Conservation (phyloP, 2,888 invertebrate genomes). For the Notocelia uddmanniana region DNA sequence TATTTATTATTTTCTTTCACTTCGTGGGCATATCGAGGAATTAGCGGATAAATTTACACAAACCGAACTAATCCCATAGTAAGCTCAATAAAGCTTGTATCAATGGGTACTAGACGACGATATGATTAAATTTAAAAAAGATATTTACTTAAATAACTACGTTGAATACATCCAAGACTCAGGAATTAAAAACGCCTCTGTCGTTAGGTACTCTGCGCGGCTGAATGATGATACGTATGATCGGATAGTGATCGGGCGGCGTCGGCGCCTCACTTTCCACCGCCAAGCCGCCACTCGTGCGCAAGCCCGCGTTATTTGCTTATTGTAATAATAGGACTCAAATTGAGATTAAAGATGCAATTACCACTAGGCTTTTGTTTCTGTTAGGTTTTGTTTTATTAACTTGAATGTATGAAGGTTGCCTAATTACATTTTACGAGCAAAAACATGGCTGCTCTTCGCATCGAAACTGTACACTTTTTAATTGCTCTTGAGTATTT, state of each 20-base stretch:
- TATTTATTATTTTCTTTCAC: no score
- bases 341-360: constrained; percentile 28
- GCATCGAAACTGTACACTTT: no score
- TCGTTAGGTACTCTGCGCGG: constrained; percentile 22
- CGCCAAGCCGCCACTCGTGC: constrained; percentile 13
- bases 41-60: no score
- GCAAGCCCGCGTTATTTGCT: constrained; percentile 22
- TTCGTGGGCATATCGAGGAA: no score
- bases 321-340: constrained; percentile 18
- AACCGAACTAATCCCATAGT: no score
- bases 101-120: no score
- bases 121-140: no score
- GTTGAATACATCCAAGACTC: no score
- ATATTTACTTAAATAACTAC: no score
- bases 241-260: constrained; percentile 37
- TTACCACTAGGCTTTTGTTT: constrained; percentile 15
- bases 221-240: constrained; percentile 44
- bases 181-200: constrained; percentile 1
- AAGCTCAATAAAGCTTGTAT: no score
- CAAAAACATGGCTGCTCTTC: background rate
- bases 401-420: background rate
- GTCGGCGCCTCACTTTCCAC: constrained; percentile 45
- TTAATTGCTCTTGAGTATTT: no score
- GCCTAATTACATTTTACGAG: no score
- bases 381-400: background rate